Evolutionary conservation across 2,797 vertebrate genomes (phyloP).

Genomic region (Chelon labrosus): DNA sequence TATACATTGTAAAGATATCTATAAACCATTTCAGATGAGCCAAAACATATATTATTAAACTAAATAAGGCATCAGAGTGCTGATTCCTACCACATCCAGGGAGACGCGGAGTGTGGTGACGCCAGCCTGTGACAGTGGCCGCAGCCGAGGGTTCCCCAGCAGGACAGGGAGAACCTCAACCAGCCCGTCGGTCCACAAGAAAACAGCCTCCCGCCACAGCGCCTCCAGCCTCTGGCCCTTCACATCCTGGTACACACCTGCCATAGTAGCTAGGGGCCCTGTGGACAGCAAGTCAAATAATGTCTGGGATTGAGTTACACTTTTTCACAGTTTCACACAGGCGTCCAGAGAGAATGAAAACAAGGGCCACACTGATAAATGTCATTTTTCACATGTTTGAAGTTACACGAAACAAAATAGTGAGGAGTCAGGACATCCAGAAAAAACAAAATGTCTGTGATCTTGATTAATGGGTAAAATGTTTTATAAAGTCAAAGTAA

Average conservation of each 20-base stretch:
- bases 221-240: slow-evolving; percentile 82
- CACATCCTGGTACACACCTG: slow-evolving; percentile 89
- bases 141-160: slow-evolving; percentile 82
- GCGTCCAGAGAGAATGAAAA: too few relatives aligned
- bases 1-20: not conserved
- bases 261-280: slow-evolving; percentile 89
- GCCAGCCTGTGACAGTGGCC: slow-evolving; percentile 70
- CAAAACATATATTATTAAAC: not conserved
- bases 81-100: slow-evolving; percentile 85
- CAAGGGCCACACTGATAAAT: too few relatives aligned
- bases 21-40: not conserved
- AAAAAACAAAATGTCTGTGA: not conserved
- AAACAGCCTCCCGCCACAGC: slow-evolving; percentile 81
- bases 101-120: slow-evolving; percentile 63
- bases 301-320: not conserved
- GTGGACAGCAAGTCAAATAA: not conserved
- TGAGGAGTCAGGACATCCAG: not conserved
- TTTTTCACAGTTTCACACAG: slow-evolving; percentile 3
- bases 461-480: too few relatives aligned
- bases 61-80: not conserved
- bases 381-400: too few relatives aligned
- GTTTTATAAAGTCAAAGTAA: too few relatives aligned
- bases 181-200: slow-evolving; percentile 73
- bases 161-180: slow-evolving; percentile 78
- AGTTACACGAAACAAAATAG: not conserved